A percentile compares a stretch with the other conserved stretches of the same genome.
Conservation (phyloP, 2,888 invertebrate species). For the Strigamia crassipes region DNA sequence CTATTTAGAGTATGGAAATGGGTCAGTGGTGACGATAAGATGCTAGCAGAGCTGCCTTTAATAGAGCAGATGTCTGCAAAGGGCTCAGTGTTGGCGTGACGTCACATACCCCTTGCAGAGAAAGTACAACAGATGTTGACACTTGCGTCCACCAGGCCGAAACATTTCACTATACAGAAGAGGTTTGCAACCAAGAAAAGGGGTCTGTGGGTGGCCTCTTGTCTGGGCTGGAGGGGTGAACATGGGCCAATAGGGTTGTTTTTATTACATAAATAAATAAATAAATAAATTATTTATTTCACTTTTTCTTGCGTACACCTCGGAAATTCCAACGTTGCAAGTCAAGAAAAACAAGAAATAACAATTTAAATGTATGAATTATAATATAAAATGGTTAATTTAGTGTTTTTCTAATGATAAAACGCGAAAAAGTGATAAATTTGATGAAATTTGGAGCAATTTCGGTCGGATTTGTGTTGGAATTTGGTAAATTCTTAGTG, state of each 20-base stretch:
- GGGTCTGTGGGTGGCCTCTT: slow-evolving; percentile 32
- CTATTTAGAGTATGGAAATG: not conserved
- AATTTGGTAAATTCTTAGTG: no score
- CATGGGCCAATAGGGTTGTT: not conserved
- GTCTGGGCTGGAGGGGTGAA: not conserved
- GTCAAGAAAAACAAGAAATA: no score
- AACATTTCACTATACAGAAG: slow-evolving; percentile 7
- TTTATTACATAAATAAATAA: not conserved
- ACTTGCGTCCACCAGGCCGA: slow-evolving; percentile 34
- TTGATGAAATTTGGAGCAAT: no score
- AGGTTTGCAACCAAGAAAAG: not conserved
- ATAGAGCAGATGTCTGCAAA: slow-evolving; percentile 8
- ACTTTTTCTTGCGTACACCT: no score
- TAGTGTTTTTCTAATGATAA: no score
- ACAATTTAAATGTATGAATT: no score
- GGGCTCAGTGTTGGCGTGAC: not conserved
- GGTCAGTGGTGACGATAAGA: slow-evolving; percentile 23
- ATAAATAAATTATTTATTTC: not conserved
- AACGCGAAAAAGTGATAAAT: no score
- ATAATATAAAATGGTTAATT: not conserved
- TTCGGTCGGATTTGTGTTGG: no score
- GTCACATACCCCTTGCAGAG: slow-evolving; percentile 31
- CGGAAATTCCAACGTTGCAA: no score
- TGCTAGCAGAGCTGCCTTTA: not conserved
- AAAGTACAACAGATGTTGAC: slow-evolving; percentile 42